phyloP scores from a whole-genome alignment of 2,888 invertebrate genomes.

The Osmoderma eremita region DNA sequence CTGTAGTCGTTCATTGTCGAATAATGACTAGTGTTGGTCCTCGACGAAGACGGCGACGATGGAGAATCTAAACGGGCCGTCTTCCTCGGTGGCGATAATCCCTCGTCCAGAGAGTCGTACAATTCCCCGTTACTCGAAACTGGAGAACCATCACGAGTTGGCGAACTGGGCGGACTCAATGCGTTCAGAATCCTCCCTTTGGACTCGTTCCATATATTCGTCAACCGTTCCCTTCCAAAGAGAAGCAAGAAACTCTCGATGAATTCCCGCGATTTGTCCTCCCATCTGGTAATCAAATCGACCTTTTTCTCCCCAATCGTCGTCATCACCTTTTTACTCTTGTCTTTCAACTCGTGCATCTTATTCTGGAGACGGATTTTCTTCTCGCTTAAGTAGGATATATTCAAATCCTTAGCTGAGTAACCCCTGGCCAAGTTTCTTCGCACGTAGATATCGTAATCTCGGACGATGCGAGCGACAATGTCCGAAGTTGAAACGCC shows the following conservation, averaged over 20 bases:
- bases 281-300: conserved; percentile 96
- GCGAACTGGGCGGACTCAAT: conserved; percentile 88
- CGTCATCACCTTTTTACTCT: conserved; percentile 88
- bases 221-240: conserved; percentile 88
- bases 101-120: conserved; percentile 58
- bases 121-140: conserved; percentile 59
- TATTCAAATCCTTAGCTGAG: conserved; percentile 97
- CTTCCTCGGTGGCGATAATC: conserved; percentile 60
- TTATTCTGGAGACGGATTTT: conserved; percentile 96
- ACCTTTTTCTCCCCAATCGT: conserved; percentile 84
- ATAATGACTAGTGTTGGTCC: conserved; percentile 40
- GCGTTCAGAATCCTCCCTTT: conserved; percentile 92
- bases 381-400: conserved; percentile 97
- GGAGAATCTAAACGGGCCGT: conserved; percentile 59
- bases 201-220: conserved; percentile 92
- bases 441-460: conserved; percentile 98
- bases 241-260: conserved; percentile 95
- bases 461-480: conserved; percentile 96
- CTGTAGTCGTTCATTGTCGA: conserved; percentile 41
- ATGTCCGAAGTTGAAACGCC: conserved; percentile 97
- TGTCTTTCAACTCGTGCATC: conserved; percentile 94
- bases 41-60: conserved; percentile 46
- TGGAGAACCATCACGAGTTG: conserved; percentile 60
- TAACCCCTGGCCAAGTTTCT: conserved; percentile 97
- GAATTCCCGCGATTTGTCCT: conserved; percentile 96